Conservation (phyloP, 2,113 vertebrate genomes). For the Dipodomys merriami region DNA sequence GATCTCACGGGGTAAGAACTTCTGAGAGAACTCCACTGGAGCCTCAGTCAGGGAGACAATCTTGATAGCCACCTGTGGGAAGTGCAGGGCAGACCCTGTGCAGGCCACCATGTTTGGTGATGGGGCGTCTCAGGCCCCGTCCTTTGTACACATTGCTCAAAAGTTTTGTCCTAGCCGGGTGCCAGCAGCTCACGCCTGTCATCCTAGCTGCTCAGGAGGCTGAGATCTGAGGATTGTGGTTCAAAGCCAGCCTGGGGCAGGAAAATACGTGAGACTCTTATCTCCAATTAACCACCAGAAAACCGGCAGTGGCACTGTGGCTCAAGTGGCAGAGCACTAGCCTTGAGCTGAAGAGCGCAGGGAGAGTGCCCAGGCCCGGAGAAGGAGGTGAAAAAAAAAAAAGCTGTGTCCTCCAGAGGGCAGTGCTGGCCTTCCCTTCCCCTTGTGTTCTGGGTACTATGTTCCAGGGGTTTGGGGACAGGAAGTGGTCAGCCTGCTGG, state of each 20-base stretch:
- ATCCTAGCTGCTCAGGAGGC: no score
- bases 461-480: neutral
- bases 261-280: no score
- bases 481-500: neutral
- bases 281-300: no score
- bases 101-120: neutral
- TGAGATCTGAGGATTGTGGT: no score
- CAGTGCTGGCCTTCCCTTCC: neutral
- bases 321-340: no score
- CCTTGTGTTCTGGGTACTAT: neutral
- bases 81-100: fast-evolving
- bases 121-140: neutral
- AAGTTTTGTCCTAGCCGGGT: neutral
- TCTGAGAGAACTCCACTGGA: constrained; percentile 66
- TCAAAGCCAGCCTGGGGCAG: no score
- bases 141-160: neutral
- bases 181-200: no score
- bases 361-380: no score
- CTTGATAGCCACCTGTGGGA: constrained; percentile 75
- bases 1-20: constrained; percentile 77
- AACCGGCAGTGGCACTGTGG: no score
- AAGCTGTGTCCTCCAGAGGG: neutral
- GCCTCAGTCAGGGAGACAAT: constrained; percentile 68
- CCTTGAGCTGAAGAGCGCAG: no score
- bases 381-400: neutral